Base-by-base conservation (phyloP, 2,113 vertebrate genomes). In the Pelecanoides urinatrix region DNA sequence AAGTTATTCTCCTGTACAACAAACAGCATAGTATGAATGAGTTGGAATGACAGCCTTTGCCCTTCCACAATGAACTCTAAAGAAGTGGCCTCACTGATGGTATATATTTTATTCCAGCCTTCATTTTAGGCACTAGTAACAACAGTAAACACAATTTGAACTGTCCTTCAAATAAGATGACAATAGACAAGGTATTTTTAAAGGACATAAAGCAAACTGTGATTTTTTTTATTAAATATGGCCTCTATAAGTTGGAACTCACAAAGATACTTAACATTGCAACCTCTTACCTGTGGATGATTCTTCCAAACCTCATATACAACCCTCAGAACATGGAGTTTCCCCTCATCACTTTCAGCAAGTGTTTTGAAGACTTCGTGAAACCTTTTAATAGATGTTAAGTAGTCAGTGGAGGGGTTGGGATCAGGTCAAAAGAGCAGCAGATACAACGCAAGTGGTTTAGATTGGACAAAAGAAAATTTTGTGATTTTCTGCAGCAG, bases 221-320 rank as follows among this genome's bases (percentile, higher is more conserved):
- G 30, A 11, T 3, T 6, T 11, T 75, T 79, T 66, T 23, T 4
- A 29, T 58, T 52, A 65, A 16, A 20, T 42, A 80, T 4, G 12
- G 75, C 49, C 25, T 49, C 26, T 59, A 5, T n/a, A 26, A 91
- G 18, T 8, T 68, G 17, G 53, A 75, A 84, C 6, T 30, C 55
- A 29, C 9, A 25, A 21, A 61, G 38, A 62, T 10, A n/a, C 29
- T 50, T 71, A n/a, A 68, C 32, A 38, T 4, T 68, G 13, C 44
- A 78, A 66, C 34, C 34, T 85, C 91, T 97, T 92, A 99, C 99
- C 99, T 99, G 99, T 19, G 99, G 99, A 88, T 99, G 99, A 96
- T 99, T 99, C 96, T 97, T 99, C 99, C 99, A 99, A 70, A 98
- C 99, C 16, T 99, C 99, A 75, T 99, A 99, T 45, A 99, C 98